phyloP scores from a whole-genome alignment of 2,888 invertebrate genomes.

The Macrophya annulata region DNA sequence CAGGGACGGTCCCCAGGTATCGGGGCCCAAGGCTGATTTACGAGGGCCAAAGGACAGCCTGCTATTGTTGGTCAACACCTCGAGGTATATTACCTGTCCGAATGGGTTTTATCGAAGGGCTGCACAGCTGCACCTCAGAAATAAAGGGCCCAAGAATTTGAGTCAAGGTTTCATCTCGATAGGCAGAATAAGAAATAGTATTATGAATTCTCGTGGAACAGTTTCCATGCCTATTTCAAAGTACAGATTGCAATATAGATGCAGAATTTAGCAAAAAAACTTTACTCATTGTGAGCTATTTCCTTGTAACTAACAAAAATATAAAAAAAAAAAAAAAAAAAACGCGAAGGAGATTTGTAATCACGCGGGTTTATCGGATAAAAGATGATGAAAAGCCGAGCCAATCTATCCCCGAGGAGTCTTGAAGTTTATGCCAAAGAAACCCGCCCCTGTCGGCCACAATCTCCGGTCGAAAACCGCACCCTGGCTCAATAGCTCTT shows the following conservation, averaged over 20 bases:
- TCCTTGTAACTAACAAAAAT: neutral
- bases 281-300: neutral
- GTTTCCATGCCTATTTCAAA: neutral
- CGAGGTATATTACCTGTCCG: conserved; percentile 46
- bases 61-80: conserved; percentile 55
- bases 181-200: neutral
- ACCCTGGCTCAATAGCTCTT: conserved; percentile 51
- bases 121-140: conserved; percentile 30
- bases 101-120: conserved; percentile 48
- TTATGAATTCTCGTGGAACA: conserved; percentile 10
- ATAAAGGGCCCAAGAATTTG: conserved; percentile 42
- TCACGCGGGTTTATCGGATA: neutral
- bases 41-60: conserved; percentile 50
- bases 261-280: neutral
- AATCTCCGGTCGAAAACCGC: conserved; percentile 46
- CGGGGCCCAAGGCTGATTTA: conserved; percentile 51
- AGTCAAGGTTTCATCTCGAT: conserved; percentile 14
- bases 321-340: no score
- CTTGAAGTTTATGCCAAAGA: conserved; percentile 10
- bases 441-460: conserved; percentile 35
- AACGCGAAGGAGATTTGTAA: no score
- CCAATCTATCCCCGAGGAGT: conserved; percentile 18
- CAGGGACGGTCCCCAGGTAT: conserved; percentile 63
- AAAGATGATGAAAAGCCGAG: conserved; percentile 31
- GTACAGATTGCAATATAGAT: neutral